Conservation (phyloP, 1,140 invertebrate genomes). For the Sminthurides bifidus region DNA sequence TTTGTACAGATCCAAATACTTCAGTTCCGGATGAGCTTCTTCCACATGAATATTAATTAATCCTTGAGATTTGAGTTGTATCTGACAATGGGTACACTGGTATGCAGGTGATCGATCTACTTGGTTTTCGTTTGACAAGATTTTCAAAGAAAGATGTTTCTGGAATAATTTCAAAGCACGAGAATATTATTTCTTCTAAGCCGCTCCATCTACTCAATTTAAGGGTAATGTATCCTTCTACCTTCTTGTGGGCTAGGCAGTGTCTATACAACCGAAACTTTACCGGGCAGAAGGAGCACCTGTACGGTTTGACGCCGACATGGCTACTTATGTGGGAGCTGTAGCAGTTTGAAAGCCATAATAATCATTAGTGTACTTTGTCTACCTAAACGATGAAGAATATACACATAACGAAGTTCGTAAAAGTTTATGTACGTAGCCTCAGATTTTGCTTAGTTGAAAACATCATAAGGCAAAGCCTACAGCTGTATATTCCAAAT, state of each 20-base stretch:
- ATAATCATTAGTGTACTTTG: too few relatives aligned
- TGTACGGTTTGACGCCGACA: slow-evolving; percentile 12
- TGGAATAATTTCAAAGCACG: not conserved
- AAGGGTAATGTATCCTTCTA: too few relatives aligned
- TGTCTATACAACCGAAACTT: not conserved
- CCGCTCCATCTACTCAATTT: too few relatives aligned
- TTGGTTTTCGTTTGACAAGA: not conserved
- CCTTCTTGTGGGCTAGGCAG: slow-evolving; percentile 2
- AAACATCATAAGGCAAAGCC: slow-evolving; percentile 7
- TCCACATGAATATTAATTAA: not conserved
- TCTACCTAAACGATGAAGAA: too few relatives aligned
- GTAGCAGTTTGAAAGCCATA: too few relatives aligned
- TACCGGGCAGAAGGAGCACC: slow-evolving; percentile 2
- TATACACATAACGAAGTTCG: too few relatives aligned
- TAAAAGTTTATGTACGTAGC: too few relatives aligned
- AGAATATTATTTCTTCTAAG: too few relatives aligned
- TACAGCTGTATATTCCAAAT: not conserved
- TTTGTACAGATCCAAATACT: slow-evolving; percentile 3
- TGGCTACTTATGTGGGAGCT: slow-evolving; percentile 7
- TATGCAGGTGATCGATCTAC: not conserved
- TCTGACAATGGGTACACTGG: not conserved
- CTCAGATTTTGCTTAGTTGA: not conserved
- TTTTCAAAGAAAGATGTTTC: slow-evolving; percentile 3
- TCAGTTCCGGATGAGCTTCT: slow-evolving; percentile 5
- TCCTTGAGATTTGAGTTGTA: not conserved